A percentile compares a stretch with the other conserved stretches of the same genome.
phyloP scores from a whole-genome alignment of 2,113 vertebrate species.

The Ammodytes dubius region DNA sequence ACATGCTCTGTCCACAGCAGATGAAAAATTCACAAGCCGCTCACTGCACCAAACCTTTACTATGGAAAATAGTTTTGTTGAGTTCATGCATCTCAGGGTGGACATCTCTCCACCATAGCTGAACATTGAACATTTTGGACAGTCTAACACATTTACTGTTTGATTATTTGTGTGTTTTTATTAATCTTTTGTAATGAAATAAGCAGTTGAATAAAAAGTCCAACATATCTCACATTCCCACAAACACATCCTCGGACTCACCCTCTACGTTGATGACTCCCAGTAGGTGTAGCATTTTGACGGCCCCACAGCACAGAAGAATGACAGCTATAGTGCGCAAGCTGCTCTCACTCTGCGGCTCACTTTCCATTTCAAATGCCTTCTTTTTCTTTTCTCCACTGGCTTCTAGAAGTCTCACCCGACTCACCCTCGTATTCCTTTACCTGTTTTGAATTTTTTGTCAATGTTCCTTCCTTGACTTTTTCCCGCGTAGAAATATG shows the following conservation, averaged over 20 bases:
- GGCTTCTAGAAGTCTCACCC: background rate
- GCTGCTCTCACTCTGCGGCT: constrained; percentile 86
- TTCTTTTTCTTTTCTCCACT: constrained; percentile 4
- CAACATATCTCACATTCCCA: background rate
- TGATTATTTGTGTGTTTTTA: background rate
- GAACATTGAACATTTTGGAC: background rate
- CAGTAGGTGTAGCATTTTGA: constrained; percentile 93
- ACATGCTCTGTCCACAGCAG: background rate
- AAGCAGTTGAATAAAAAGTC: background rate
- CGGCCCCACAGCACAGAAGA: constrained; percentile 88
- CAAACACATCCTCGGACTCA: constrained; percentile 81
- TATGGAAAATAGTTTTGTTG: background rate
- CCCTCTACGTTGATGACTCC: constrained; percentile 92
- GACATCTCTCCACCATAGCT: background rate
- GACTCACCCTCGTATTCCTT: background rate
- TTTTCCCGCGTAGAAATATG: background rate
- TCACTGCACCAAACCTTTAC: background rate
- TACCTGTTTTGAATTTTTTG: background rate
- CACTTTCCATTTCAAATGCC: constrained; percentile 72
- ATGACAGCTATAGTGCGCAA: constrained; percentile 90
- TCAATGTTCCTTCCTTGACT: background rate
- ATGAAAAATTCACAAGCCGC: background rate
- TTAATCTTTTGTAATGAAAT: background rate
- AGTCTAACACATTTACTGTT: background rate
- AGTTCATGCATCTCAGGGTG: background rate